phyloP scores from a whole-genome alignment of 2,797 vertebrate species.

The Lacerta agilis region DNA sequence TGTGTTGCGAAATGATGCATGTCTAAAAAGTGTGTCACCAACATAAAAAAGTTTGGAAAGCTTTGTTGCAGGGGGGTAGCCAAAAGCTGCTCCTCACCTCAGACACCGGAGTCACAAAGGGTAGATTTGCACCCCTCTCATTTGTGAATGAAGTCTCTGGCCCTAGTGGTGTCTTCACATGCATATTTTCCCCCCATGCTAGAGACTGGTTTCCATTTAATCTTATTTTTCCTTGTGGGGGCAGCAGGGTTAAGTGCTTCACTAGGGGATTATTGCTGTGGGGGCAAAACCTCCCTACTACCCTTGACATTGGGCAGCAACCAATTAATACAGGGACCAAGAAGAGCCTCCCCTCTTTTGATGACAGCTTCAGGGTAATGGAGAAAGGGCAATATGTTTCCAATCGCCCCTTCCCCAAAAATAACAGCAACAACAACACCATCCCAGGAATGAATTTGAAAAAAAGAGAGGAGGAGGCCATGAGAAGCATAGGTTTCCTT shows the following conservation, averaged over 20 bases:
- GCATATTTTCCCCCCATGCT: not conserved
- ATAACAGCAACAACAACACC: not conserved
- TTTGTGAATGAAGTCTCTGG: not conserved
- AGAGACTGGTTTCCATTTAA: not conserved
- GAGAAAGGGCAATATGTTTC: not conserved
- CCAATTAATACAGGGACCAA: too few species aligned
- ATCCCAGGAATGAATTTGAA: not conserved
- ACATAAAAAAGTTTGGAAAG: too few species aligned
- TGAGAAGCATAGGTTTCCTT: not conserved
- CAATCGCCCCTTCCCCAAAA: too few species aligned
- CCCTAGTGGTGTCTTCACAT: not conserved
- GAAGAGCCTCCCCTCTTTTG: too few species aligned
- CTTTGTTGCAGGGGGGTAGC: not conserved
- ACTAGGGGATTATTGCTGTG: too few species aligned
- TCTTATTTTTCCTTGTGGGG: not conserved
- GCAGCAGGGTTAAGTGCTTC: not conserved
- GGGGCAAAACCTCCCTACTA: not conserved
- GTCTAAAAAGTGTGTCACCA: not conserved
- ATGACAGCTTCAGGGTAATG: not conserved
- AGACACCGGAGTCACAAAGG: not conserved
- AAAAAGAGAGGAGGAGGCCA: not conserved
- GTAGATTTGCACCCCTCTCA: not conserved
- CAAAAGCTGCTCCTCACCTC: not conserved
- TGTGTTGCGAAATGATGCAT: too few species aligned
- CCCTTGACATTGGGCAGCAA: not conserved